Conservation (phyloP, 2,888 invertebrate genomes). For the Blera fallax region DNA sequence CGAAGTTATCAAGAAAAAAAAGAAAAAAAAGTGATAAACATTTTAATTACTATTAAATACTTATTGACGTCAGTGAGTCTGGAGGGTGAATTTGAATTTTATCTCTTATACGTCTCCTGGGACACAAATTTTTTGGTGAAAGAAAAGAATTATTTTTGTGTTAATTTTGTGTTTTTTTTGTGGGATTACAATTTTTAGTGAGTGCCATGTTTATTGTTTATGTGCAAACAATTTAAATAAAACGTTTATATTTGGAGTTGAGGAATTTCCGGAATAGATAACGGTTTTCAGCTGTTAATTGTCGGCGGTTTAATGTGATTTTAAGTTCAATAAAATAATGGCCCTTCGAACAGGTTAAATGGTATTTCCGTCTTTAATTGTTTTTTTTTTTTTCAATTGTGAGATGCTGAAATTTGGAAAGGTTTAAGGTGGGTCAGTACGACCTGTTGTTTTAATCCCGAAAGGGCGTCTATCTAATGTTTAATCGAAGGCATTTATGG, state of each 20-base stretch:
- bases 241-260: not conserved
- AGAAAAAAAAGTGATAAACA: conserved; percentile 8
- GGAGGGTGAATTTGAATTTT: not conserved
- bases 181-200: not conserved
- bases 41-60: conserved; percentile 34
- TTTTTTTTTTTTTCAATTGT: no score
- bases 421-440: no score
- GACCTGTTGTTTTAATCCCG: no score
- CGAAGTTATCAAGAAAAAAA: not conserved
- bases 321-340: not conserved
- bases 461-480: no score
- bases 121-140: not conserved
- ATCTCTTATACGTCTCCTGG: not conserved
- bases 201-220: not conserved
- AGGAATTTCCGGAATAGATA: conserved; percentile 1
- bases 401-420: no score
- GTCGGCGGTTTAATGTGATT: not conserved
- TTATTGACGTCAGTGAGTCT: not conserved
- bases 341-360: not conserved
- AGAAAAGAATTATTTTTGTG: not conserved
- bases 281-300: not conserved
- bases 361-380: not conserved
- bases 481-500: no score
- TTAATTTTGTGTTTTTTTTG: not conserved
- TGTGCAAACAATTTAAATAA: not conserved